Conservation (phyloP, 2,797 vertebrate species). For the Liparis tanakae region DNA sequence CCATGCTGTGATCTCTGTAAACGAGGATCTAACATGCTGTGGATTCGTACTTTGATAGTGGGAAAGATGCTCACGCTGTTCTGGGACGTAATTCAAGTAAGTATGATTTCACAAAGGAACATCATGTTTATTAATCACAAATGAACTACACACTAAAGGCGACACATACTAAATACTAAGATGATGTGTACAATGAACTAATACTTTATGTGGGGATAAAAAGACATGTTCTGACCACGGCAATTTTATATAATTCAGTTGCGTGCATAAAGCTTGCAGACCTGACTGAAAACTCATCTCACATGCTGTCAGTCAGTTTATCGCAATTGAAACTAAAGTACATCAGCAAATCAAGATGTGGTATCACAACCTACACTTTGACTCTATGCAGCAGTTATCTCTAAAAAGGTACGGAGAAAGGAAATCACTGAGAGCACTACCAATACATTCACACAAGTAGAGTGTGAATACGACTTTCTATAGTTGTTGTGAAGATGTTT, state of each 20-base stretch:
- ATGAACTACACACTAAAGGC: neutral
- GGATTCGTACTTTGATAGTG: slow-evolving; percentile 14
- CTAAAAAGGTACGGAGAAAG: slow-evolving; percentile 1
- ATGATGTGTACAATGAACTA: neutral
- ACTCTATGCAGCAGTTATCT: slow-evolving; percentile 2
- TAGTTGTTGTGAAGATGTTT: slow-evolving; percentile 16
- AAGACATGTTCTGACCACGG: neutral
- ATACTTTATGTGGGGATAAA: neutral
- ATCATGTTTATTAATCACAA: slow-evolving; percentile 1
- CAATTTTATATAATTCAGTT: neutral
- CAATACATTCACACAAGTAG: neutral
- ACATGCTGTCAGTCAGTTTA: neutral
- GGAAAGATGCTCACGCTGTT: slow-evolving; percentile 11
- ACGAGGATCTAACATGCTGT: slow-evolving; percentile 24
- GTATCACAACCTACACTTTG: slow-evolving; percentile 5
- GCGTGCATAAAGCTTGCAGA: neutral
- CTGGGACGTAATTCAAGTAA: slow-evolving; percentile 8
- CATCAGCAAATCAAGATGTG: neutral
- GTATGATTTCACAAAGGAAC: neutral
- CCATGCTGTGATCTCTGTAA: slow-evolving; percentile 55
- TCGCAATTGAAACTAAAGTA: neutral
- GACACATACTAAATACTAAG: neutral
- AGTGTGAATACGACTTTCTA: neutral
- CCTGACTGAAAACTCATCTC: neutral
- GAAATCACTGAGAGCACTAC: neutral